These are phyloP conservation scores for Tenualosa ilisha DNA, from an alignment of 2,797 vertebrate genomes.

Conservation along the genomic window DNA sequence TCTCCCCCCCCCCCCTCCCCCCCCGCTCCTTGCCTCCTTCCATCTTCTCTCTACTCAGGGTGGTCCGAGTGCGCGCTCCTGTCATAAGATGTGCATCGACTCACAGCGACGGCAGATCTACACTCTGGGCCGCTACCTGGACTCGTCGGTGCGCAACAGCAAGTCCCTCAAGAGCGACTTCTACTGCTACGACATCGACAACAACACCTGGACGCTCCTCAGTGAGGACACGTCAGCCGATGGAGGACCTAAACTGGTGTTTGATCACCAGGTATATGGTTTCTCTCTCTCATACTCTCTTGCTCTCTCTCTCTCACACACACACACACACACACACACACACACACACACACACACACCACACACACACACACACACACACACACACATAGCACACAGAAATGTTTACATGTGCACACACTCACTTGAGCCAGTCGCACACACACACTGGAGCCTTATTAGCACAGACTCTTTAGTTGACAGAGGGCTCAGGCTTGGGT, in stretches of 20 bases:
- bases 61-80: conserved; percentile 94
- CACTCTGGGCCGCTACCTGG: conserved; percentile 93
- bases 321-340: conserved; percentile 9
- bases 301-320: neutral
- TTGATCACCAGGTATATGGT: conserved; percentile 92
- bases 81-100: conserved; percentile 99
- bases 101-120: conserved; percentile 97
- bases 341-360: neutral
- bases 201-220: conserved; percentile 93
- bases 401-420: neutral
- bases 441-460: neutral
- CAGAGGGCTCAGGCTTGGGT: conserved; percentile 90
- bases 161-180: conserved; percentile 98
- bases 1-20: neutral
- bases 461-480: neutral
- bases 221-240: conserved; percentile 96
- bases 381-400: neutral
- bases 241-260: conserved; percentile 95
- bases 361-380: conserved; percentile 6
- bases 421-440: neutral
- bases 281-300: too few species aligned
- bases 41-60: conserved; percentile 68
- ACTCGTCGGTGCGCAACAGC: conserved; percentile 98
- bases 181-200: conserved; percentile 95
- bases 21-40: neutral